phyloP scores from a whole-genome alignment of 64 coral and sea anemone genomes.

The Montipora foliosa region DNA sequence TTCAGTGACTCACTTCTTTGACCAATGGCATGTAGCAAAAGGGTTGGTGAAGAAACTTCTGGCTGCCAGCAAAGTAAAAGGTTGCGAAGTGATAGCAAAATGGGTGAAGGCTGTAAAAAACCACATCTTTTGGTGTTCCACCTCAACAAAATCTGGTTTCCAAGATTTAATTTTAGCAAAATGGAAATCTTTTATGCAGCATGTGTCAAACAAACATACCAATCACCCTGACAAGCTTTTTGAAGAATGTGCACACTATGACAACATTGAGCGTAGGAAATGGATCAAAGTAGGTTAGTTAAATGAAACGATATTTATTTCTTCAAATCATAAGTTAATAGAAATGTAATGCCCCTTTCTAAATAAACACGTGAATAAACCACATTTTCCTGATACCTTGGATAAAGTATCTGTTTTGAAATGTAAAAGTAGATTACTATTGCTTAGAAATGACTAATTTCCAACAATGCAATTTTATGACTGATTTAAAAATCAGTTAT shows the following conservation, averaged over 20 bases:
- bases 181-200: conserved; percentile 31
- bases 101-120: conserved; percentile 52
- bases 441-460: too few relatives aligned
- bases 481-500: not conserved
- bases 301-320: not conserved
- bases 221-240: too few relatives aligned
- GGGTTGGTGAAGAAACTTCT: conserved; percentile 32
- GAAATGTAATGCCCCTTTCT: not conserved
- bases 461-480: too few relatives aligned
- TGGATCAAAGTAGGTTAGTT: conserved; percentile 23
- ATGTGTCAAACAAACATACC: too few relatives aligned
- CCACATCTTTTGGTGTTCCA: conserved; percentile 45
- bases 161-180: conserved; percentile 31
- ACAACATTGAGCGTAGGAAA: not conserved
- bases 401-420: too few relatives aligned
- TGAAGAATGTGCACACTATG: not conserved
- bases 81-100: conserved; percentile 6
- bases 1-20: too few relatives aligned
- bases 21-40: not conserved
- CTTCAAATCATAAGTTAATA: not conserved
- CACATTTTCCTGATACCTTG: not conserved
- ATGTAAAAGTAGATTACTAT: too few relatives aligned
- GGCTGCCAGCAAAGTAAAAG: conserved; percentile 21
- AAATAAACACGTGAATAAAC: not conserved
- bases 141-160: conserved; percentile 16